Evolutionary conservation across 2,113 vertebrate genomes (phyloP).

Genomic region (Triplophysa tibetana): DNA sequence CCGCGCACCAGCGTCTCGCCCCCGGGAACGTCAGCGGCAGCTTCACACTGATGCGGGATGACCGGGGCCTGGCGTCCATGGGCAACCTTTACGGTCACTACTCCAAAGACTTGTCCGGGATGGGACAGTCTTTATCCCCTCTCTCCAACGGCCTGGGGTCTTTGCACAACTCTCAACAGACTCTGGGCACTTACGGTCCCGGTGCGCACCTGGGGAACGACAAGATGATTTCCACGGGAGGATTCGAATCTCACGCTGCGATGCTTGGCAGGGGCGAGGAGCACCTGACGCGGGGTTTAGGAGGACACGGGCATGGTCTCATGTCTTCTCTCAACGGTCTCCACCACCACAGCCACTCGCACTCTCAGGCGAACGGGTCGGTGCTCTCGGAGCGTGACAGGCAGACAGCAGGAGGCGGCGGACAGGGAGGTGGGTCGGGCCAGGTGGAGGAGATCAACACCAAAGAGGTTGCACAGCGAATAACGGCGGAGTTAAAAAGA

Average conservation of each 20-base stretch:
- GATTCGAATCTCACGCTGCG: slow-evolving; percentile 91
- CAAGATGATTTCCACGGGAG: slow-evolving; percentile 90
- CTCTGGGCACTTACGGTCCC: slow-evolving; percentile 84
- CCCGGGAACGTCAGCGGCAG: slow-evolving; percentile 91
- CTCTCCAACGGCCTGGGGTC: slow-evolving; percentile 89
- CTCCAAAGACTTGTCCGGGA: slow-evolving; percentile 91
- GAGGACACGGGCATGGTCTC: slow-evolving; percentile 83
- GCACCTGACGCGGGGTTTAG: slow-evolving; percentile 85
- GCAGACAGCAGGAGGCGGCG: slow-evolving; percentile 75
- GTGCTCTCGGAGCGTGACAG: slow-evolving; percentile 83
- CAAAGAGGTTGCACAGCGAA: slow-evolving; percentile 95
- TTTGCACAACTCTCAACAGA: slow-evolving; percentile 90
- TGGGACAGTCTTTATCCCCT: slow-evolving; percentile 91
- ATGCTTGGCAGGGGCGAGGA: slow-evolving; percentile 91
- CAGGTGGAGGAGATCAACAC: slow-evolving; percentile 98
- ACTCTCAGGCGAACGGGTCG: slow-evolving; percentile 81
- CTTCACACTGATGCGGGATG: slow-evolving; percentile 95
- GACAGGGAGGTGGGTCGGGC: slow-evolving; percentile 80
- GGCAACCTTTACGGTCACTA: slow-evolving; percentile 94
- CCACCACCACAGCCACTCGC: slow-evolving; percentile 81
- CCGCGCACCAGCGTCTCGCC: slow-evolving; percentile 86
- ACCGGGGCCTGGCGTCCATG: slow-evolving; percentile 90
- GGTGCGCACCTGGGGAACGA: slow-evolving; percentile 87
- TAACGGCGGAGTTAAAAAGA: slow-evolving; percentile 95
- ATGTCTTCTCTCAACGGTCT: slow-evolving; percentile 86